Evolutionary conservation across 2,797 vertebrate species (phyloP), one percentile per base, ranked within the genome.

Genomic region (Sparus aurata): DNA sequence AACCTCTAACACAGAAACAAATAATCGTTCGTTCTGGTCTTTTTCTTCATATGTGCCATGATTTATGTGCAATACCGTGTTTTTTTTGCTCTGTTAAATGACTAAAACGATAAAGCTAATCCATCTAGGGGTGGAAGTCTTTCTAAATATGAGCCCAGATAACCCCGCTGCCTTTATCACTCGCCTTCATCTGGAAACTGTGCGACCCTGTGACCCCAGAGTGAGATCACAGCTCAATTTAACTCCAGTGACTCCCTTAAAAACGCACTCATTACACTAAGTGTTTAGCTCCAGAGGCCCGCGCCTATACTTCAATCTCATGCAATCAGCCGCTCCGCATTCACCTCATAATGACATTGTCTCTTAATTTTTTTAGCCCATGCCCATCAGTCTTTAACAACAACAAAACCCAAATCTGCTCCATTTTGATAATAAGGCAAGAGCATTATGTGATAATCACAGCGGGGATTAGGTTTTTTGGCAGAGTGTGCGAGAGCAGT

Each of bases 381-480:
- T 80, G 84, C 62, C 83, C 85, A 85, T 89, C 79, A 79, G 60
- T 85, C 80, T 89, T 91, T 79, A 87, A 90, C 75, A 87, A 92
- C 78, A 92, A 86, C 84, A 88, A 88, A 91, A 82, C 61, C 80
- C 67, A 92, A 89, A 93, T 91, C 88, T 91, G 85, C 87, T 89
- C 90, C 84, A 92, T 92, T 92, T 92, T 93, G 85, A 94, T 92
- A 92, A 93, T 89, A 93, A 93, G 85, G 89, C 89, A 83, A 79
- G 86, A 88, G 89, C 85, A 93, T 91, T 92, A 93, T 89, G 89
- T 83, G 92, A 93, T 95, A 90, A 94, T 92, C 89, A 91, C 71
- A 84, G 83, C 12, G 30, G 80, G 91, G 92, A 94, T 94, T 93
- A 91, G 87, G 80, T 34, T 38, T 86, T 89, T 87, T 85, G 85